These are phyloP conservation scores for Coronaproctus castanopsis DNA, from an alignment of 2,888 invertebrate genomes.

Conservation along the genomic window DNA sequence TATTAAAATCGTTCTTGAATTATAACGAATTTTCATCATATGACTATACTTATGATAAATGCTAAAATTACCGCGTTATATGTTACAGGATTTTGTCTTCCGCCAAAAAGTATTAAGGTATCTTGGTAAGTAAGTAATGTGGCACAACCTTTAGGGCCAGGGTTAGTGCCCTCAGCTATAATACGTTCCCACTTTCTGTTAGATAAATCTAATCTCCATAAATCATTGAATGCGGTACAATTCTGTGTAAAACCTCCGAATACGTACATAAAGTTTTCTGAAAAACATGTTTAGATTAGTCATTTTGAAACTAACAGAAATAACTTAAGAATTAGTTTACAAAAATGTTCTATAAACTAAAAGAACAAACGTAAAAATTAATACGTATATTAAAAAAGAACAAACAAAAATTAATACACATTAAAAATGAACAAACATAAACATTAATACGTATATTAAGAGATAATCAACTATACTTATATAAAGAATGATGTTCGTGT, in stretches of 20 bases:
- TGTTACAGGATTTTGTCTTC: slow-evolving; percentile 25
- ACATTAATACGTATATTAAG: too few relatives aligned
- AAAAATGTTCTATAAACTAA: neutral
- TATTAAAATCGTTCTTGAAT: too few relatives aligned
- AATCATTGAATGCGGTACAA: slow-evolving; percentile 87
- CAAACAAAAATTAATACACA: too few relatives aligned
- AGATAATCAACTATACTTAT: too few relatives aligned
- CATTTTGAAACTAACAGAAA: neutral
- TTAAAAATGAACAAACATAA: too few relatives aligned
- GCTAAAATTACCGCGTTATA: neutral
- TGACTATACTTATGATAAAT: too few relatives aligned
- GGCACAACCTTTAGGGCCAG: slow-evolving; percentile 88
- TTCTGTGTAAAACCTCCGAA: slow-evolving; percentile 91
- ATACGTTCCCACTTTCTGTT: slow-evolving; percentile 67
- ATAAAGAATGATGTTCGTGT: too few relatives aligned
- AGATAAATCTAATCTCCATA: slow-evolving; percentile 82
- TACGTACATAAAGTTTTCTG: slow-evolving; percentile 67
- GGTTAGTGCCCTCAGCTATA: slow-evolving; percentile 66
- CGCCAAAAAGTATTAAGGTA: slow-evolving; percentile 71
- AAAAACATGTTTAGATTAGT: slow-evolving; percentile 14
- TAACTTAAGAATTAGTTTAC: neutral
- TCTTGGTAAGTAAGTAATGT: slow-evolving; percentile 74
- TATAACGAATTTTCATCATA: too few relatives aligned
- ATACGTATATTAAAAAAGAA: too few relatives aligned
- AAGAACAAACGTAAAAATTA: neutral